phyloP scores from a whole-genome alignment of 1,140 invertebrate species.

The Diorhabda carinulata region DNA sequence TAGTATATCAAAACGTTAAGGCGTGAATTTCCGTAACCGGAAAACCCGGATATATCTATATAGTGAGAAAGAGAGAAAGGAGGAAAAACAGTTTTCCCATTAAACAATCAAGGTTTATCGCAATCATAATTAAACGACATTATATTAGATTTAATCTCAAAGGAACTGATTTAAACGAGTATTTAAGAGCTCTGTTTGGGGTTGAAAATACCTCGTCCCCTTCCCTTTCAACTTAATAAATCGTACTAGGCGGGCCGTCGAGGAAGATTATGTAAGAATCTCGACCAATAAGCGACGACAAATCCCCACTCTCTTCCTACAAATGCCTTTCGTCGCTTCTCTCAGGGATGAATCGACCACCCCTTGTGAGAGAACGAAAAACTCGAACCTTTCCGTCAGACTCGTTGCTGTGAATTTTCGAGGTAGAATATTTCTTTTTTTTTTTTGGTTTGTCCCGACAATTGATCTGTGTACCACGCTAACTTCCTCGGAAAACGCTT shows the following conservation, averaged over 20 bases:
- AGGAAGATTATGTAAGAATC: conserved; percentile 36
- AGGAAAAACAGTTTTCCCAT: conserved; percentile 22
- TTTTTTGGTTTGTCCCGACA: conserved; percentile 12
- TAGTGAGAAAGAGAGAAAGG: neutral
- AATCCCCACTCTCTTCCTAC: conserved; percentile 19
- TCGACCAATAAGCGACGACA: conserved; percentile 28
- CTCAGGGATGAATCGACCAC: conserved; percentile 16
- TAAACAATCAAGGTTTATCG: conserved; percentile 35
- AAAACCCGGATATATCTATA: neutral
- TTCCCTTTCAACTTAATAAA: neutral
- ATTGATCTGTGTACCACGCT: conserved; percentile 12
- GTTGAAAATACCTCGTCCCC: conserved; percentile 11
- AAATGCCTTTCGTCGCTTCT: conserved; percentile 12
- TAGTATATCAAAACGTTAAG: no score
- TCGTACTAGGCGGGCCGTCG: conserved; percentile 27
- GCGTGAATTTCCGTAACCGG: conserved; percentile 1
- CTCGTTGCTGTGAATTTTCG: conserved; percentile 12
- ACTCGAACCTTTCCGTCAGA: conserved; percentile 10
- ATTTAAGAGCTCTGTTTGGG: conserved; percentile 27
- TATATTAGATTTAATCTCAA: conserved; percentile 37
- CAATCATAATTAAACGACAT: conserved; percentile 33
- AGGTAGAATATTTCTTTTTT: conserved; percentile 11
- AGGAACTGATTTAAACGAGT: conserved; percentile 32
- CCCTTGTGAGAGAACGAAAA: conserved; percentile 15
- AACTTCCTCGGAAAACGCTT: neutral